Base-by-base conservation (phyloP, 2,888 invertebrate species). In the Aphelenchoides bicaudatus region DNA sequence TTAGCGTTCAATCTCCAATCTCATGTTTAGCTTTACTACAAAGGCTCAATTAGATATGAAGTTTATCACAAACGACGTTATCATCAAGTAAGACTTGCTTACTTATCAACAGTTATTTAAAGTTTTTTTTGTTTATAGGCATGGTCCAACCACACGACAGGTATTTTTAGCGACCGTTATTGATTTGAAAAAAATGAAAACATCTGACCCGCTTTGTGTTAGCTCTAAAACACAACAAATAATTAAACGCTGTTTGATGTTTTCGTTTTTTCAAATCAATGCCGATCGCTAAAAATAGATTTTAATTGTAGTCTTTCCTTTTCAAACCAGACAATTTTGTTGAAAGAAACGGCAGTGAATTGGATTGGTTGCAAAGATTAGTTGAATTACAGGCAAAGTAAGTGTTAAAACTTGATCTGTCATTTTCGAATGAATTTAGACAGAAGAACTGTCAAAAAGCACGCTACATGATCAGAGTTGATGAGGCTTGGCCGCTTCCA, bases 71-170 rank as follows among this genome's bases (percentile, higher is more conserved):
- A 51, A 30, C 31, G 52, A 13, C 31, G 16, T 37, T 59, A 51
- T 29, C 37, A 31, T n/a, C 43, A 43, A 21, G 43, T 25, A n/a
- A 10, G n/a, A 34, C 10, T 34, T 10, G 34, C 34, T n/a, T 10
- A 10, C n/a, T n/a, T 34, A 10, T n/a, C n/a, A 10, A 10, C 10
- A 34, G 34, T 34, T 10, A 34, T n/a, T 10, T 10, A 34, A 34
- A 34, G n/a, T 34, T 10, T 34, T n/a, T 10, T n/a, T 34, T 34
- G 34, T 34, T 34, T 10, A n/a, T 61, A 69, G 29, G 46, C 65
- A 47, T 73, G 72, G 69, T 63, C 73, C 16, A 74, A 74, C 56
- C 62, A 72, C 50, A 62, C 68, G 6, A 70, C 70, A 2, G n/a
- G n/a, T n/a, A n/a, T n/a, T n/a, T n/a, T n/a, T n/a, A n/a, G n/a